phyloP scores from a whole-genome alignment of 23 tunicate species.

The Ciona savignyi region DNA sequence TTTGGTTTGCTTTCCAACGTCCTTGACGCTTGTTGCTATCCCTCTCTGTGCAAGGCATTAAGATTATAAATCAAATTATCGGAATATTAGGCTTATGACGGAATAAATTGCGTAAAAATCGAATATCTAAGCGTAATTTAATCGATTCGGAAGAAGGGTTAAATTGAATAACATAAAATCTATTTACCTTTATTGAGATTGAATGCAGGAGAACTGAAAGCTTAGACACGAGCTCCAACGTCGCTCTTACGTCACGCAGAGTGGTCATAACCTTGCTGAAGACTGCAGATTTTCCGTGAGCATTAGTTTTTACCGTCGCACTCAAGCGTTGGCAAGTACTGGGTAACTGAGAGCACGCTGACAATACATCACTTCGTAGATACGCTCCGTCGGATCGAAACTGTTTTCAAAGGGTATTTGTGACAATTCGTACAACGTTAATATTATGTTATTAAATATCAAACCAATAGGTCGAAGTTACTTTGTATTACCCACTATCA shows the following conservation, averaged over 20 bases:
- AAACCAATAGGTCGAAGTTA: neutral
- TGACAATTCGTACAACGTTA: neutral
- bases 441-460: neutral
- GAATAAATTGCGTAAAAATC: no score
- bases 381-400: neutral
- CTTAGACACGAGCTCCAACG: conserved; percentile 15
- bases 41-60: neutral
- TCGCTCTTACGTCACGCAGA: conserved; percentile 5
- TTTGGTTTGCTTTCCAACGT: neutral
- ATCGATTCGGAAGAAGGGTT: neutral
- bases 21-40: neutral
- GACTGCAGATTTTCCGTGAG: conserved; percentile 14
- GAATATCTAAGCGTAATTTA: no score
- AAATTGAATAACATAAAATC: neutral
- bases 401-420: neutral
- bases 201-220: conserved; percentile 3
- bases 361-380: neutral
- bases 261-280: conserved; percentile 20
- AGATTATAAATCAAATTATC: neutral
- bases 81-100: neutral
- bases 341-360: neutral
- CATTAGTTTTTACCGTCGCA: conserved; percentile 4
- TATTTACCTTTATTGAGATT: conserved; percentile 5
- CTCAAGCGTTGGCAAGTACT: conserved; percentile 1
- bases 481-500: neutral